phyloP scores from a whole-genome alignment of 2,113 vertebrate species.

The Delphinus delphis region DNA sequence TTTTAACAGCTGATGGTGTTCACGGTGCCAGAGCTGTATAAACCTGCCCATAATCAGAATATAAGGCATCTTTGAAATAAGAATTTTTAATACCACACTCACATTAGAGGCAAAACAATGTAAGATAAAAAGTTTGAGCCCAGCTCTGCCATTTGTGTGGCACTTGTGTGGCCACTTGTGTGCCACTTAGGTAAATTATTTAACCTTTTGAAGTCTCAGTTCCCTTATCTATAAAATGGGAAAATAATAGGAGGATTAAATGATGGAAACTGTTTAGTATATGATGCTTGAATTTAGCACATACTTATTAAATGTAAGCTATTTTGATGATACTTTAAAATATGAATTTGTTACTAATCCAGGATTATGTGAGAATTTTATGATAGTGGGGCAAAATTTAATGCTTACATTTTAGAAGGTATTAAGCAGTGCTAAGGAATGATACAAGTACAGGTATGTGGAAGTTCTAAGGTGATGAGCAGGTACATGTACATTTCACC shows the following conservation, averaged over 20 bases:
- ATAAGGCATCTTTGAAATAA: not conserved
- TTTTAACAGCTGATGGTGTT: not conserved
- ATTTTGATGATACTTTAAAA: slow-evolving; percentile 20
- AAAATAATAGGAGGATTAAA: not conserved
- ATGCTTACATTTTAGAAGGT: not conserved
- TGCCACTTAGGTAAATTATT: not conserved
- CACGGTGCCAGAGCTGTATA: not conserved
- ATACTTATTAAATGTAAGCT: not conserved
- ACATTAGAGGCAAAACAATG: not conserved
- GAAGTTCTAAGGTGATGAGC: not conserved
- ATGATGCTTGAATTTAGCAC: not conserved
- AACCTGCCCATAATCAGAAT: not conserved
- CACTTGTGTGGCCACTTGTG: no score
- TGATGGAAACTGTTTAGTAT: not conserved
- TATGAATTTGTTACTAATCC: not conserved
- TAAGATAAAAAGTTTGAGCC: not conserved
- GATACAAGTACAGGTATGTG: not conserved
- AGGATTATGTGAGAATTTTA: not conserved
- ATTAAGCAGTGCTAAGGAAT: slow-evolving; percentile 5
- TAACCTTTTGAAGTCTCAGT: not conserved
- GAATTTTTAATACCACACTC: not conserved
- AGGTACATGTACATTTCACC: not conserved
- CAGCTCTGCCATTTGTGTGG: no score
- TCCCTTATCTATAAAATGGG: not conserved
- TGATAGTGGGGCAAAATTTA: not conserved